Evolutionary conservation across 23 tunicate genomes (phyloP), one percentile per base, ranked within the genome.

Genomic region (Trididemnum miniatum): DNA sequence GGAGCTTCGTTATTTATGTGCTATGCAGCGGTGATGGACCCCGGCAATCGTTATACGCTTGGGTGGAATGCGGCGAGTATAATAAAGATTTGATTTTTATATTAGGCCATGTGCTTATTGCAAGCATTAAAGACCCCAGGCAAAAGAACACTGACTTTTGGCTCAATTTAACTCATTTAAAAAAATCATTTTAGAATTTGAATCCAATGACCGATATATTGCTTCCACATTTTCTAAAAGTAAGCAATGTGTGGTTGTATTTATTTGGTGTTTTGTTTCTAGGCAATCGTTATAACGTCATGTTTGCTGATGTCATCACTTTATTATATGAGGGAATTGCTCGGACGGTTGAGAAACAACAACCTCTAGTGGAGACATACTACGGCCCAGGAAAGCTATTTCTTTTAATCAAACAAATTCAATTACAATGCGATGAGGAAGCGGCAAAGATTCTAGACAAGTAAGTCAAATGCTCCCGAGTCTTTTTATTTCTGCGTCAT

Each of bases 311-410:
- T 71, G 84, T 91, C 3, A 38, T 89, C 29, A 95, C 98, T 2
- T 35, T 95, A 20, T 80, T 95, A 3, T 95, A 84, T 77, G 98
- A 95, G 51, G 95, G 95, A 33, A 95, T 95, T 37, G 99, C 99
- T 20, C 71, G 96, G 0, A 87, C 95, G 3, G 87, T 95, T 0
- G 99, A 95, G 65, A 95, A 90, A 60, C 95, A 90, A 35, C 99
- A 95, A 67, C 96, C 96, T 52, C 81, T 95, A 26, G 99, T 95
- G 49, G 99, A 95, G 39, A 95, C 99, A 1, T 95, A 95, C 59
- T 95, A 95, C 80, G 99, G 99, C 0, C 99, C 99, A 37, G 99
- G 99, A 71, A 90, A 95, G 77, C 76, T 95, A 65, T 83, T 87
- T 69, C 62, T 80, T 28, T 35, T 95, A 57, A 95, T 95, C 60